Evolutionary conservation across 1,140 invertebrate species (phyloP), one percentile per base, ranked within the genome.

Genomic region (Cydia fagiglandana): DNA sequence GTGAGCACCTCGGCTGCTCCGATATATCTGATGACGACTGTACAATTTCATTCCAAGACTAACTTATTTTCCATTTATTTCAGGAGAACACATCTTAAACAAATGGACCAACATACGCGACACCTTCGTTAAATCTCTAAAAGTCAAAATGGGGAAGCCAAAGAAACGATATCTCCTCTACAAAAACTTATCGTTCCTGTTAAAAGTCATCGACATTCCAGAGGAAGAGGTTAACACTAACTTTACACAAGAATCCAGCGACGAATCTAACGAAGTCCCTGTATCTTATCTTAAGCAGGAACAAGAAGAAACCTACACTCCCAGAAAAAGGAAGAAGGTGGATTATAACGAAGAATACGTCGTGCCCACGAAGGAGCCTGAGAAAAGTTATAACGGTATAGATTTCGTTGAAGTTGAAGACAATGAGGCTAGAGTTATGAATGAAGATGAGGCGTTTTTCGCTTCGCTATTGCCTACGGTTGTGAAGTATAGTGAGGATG

Each of bases 371-470:
- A 47, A 82, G 81, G 45, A 80, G 74, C 24, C 74, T 9, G 50
- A 17, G 13, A 34, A 79, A 50, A 70, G 61, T 38, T 53, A 53
- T 28, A 81, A 73, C 7, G 83, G 84, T 12, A 77, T 86, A 56
- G 84, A 89, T 76, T 86, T 87, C n/a, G 76, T 85, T 13, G 84
- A 87, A 75, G 78, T 88, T 0, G 88, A 88, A 28, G 84, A 85
- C 17, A 84, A 80, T 53, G 87, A 89, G 73, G 84, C 87, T 0
- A 82, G 90, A 64, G 76, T 91, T 0, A 93, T 91, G 91, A 93
- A 93, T 76, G 89, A 91, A 77, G 91, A 93, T 75, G 91, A 93
- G 74, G 90, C 91, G 0, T 93, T 93, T 73, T 93, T 93, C 53
- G 90, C 90, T 0, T 91, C 91, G 0, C 81, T 93, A 3, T 77